Conservation (phyloP, 2,888 invertebrate species). For the Octonoba sinensis region DNA sequence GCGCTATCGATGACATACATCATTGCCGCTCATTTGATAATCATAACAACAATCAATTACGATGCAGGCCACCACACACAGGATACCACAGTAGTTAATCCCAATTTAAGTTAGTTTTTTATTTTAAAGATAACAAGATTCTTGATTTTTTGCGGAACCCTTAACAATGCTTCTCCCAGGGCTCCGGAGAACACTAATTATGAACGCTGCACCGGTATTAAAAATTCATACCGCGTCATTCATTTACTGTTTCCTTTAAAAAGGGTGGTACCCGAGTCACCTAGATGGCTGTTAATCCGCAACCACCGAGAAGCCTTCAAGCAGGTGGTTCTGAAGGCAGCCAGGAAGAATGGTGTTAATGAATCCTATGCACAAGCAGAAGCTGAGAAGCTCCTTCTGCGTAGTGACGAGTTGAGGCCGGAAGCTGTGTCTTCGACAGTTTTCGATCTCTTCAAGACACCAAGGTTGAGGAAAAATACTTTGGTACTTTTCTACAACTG, state of each 20-base stretch:
- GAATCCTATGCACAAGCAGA: conserved; percentile 19
- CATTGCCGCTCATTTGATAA: no score
- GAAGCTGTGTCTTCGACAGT: conserved; percentile 23
- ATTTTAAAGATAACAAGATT: no score
- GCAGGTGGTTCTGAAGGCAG: conserved; percentile 29
- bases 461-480: conserved; percentile 43
- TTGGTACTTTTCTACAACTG: conserved; percentile 51
- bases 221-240: not conserved
- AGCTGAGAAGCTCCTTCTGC: conserved; percentile 37
- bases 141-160: no score
- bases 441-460: conserved; percentile 54
- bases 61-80: no score
- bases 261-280: conserved; percentile 61
- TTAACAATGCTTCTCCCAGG: no score
- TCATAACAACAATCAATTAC: no score
- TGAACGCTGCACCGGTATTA: no score
- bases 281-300: conserved; percentile 53
- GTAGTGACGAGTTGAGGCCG: conserved; percentile 29
- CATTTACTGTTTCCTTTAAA: not conserved
- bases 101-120: no score
- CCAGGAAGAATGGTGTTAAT: conserved; percentile 30
- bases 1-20: no score
- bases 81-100: no score
- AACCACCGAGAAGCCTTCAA: conserved; percentile 22
- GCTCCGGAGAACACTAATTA: no score